A percentile compares a stretch with the other conserved stretches of the same genome.
Evolutionary conservation across 2,113 vertebrate species (phyloP).

Genomic region (Serilophus lunatus): DNA sequence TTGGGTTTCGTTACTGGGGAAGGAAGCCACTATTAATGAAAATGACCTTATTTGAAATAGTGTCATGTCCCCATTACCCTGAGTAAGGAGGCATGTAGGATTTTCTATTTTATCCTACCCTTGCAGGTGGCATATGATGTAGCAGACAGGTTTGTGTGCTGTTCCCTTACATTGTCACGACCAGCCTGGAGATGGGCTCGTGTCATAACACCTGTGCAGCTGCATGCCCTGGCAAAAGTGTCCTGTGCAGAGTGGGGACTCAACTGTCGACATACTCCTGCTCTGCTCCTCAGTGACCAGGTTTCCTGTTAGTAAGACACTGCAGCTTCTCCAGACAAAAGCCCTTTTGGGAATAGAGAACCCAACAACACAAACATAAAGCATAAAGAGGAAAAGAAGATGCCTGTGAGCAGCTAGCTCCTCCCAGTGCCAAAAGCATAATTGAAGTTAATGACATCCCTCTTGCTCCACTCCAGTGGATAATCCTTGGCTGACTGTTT

Average conservation of each 20-base stretch:
- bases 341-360: too few relatives aligned
- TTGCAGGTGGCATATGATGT: not conserved
- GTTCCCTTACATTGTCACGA: too few relatives aligned
- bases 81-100: not conserved
- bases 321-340: not conserved
- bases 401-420: not conserved
- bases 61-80: not conserved
- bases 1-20: not conserved
- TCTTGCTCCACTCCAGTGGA: not conserved
- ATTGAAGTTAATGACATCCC: not conserved
- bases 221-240: not conserved
- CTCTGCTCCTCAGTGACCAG: not conserved
- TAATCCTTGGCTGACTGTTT: not conserved
- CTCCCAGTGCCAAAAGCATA: not conserved
- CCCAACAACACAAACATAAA: not conserved
- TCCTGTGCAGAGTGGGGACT: not conserved
- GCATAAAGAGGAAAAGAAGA: not conserved
- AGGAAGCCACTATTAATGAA: not conserved
- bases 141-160: not conserved
- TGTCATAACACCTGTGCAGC: not conserved
- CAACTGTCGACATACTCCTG: accelerated
- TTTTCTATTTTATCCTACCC: not conserved
- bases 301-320: accelerated
- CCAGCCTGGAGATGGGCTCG: not conserved
- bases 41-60: not conserved